Percentiles rank a stretch among this genome's conserved stretches.
phyloP scores from a whole-genome alignment of 2,888 invertebrate species.

The Watsonalla cultraria region DNA sequence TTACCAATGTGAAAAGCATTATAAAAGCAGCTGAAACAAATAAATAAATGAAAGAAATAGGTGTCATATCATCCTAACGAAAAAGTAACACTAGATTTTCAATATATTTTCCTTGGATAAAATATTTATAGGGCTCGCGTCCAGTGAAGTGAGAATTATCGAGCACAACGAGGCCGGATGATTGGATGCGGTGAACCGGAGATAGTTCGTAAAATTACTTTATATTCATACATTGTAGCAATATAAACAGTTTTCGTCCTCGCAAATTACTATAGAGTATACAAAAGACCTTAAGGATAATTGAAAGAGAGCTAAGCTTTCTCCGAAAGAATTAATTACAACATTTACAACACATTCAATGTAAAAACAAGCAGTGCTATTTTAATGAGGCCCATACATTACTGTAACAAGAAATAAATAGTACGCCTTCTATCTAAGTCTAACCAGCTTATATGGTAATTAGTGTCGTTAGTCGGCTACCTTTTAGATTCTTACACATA shows the following conservation, averaged over 20 bases:
- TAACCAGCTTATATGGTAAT: slow-evolving; percentile 8
- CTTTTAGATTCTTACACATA: slow-evolving; percentile 1
- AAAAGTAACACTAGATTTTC: background rate
- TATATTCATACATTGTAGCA: background rate
- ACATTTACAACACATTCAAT: too few relatives aligned
- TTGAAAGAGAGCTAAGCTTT: too few relatives aligned
- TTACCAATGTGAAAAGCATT: too few relatives aligned
- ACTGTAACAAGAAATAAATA: too few relatives aligned
- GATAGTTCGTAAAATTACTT: slow-evolving; percentile 16
- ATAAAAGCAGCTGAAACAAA: too few relatives aligned
- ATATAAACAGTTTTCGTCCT: background rate
- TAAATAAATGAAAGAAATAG: too few relatives aligned
- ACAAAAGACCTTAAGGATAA: background rate
- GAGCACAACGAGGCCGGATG: slow-evolving; percentile 12
- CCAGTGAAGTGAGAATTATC: slow-evolving; percentile 10
- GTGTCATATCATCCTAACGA: too few relatives aligned
- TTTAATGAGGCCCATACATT: too few relatives aligned
- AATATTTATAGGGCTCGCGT: slow-evolving; percentile 16
- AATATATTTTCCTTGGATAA: slow-evolving; percentile 7
- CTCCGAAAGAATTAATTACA: too few relatives aligned
- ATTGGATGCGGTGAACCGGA: slow-evolving; percentile 32
- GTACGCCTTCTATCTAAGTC: slow-evolving; percentile 6
- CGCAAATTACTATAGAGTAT: background rate
- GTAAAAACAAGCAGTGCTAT: too few relatives aligned
- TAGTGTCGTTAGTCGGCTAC: slow-evolving; percentile 9